Percentiles rank a stretch among this genome's conserved stretches.
phyloP scores from a whole-genome alignment of 2,888 invertebrate species.

The Heterodera filipjevi region DNA sequence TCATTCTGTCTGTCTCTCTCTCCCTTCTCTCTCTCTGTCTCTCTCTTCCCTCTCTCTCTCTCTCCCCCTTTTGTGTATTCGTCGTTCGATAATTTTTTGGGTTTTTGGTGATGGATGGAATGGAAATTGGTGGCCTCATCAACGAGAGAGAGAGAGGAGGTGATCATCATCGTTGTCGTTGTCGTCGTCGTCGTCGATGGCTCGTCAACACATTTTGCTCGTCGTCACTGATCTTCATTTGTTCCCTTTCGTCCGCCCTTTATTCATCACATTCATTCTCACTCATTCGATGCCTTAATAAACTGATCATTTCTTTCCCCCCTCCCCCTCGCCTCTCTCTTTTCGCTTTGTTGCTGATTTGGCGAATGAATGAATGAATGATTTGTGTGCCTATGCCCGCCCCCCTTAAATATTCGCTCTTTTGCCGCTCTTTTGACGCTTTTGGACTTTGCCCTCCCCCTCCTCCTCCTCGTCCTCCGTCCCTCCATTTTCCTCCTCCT shows the following conservation, averaged over 20 bases:
- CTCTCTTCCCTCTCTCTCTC: no score
- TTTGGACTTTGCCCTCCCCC: constrained; percentile 26
- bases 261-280: neutral
- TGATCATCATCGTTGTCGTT: neutral
- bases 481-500: neutral
- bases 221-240: neutral
- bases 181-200: neutral
- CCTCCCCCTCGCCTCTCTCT: neutral
- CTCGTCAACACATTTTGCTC: neutral
- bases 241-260: neutral
- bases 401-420: neutral
- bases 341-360: neutral
- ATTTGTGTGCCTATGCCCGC: neutral
- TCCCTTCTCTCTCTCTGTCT: no score
- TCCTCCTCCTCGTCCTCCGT: no score
- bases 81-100: no score
- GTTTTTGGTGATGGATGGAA: no score
- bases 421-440: constrained; percentile 20
- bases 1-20: no score
- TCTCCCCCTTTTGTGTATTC: no score
- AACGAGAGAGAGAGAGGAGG: no score
- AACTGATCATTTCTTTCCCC: neutral
- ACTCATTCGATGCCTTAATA: neutral
- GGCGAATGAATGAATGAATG: neutral
- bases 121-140: no score